Evolutionary conservation across 1,140 invertebrate genomes (phyloP).

Genomic region (Metopolophium dirhodum): DNA sequence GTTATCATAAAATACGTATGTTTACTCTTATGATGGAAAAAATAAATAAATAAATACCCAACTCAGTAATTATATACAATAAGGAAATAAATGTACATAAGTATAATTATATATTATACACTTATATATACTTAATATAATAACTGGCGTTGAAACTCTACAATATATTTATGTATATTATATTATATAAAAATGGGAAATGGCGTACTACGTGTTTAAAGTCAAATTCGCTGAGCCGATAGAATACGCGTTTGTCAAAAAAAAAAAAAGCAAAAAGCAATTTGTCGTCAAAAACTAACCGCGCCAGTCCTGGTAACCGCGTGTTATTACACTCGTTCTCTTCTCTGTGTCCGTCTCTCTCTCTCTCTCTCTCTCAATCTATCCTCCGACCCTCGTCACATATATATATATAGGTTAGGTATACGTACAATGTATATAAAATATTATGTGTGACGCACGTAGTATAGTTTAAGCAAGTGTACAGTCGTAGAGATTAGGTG

Average conservation of each 20-base stretch:
- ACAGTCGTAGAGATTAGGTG: not conserved
- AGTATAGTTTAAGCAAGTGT: not conserved
- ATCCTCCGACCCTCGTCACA: not conserved
- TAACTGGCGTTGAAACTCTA: not conserved
- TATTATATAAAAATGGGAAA: not conserved
- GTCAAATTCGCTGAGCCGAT: not conserved
- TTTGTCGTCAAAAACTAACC: conserved; percentile 8
- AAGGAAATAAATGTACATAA: not conserved
- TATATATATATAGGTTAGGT: no score
- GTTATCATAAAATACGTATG: not conserved
- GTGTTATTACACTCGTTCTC: not conserved
- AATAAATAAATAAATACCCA: not conserved
- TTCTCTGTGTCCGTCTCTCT: not conserved
- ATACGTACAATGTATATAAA: not conserved
- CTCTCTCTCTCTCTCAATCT: not conserved
- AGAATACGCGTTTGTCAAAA: not conserved
- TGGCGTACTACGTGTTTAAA: not conserved
- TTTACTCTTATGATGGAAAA: not conserved
- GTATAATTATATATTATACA: no score
- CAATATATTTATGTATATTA: no score
- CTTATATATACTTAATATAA: not conserved
- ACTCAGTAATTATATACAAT: not conserved
- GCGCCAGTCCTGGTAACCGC: not conserved
- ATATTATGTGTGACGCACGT: conserved; percentile 8
- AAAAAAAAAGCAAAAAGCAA: not conserved